These are phyloP conservation scores for Mimas tiliae DNA, from an alignment of 2,888 invertebrate species.

Conservation along the genomic window DNA sequence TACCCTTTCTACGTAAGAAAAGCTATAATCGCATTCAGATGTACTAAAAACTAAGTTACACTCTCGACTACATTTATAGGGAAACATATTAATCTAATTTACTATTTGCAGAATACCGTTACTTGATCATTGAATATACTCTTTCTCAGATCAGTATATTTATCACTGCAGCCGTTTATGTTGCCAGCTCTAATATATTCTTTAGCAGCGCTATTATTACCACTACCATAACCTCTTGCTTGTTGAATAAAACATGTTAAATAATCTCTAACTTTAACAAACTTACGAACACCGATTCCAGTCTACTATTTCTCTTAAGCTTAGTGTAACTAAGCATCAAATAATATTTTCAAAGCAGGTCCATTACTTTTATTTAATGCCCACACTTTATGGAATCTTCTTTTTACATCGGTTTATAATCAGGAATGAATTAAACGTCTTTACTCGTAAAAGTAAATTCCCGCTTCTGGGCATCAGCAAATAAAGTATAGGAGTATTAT, in stretches of 20 bases:
- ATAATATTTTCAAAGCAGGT: neutral
- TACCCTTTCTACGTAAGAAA: slow-evolving; percentile 46
- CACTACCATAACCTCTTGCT: slow-evolving; percentile 2
- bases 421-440: too few species aligned
- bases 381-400: neutral
- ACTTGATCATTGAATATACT: too few species aligned
- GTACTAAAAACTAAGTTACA: neutral
- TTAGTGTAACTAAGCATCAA: neutral
- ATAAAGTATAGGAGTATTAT: too few species aligned
- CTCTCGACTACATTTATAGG: neutral
- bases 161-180: neutral
- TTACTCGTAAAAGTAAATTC: too few species aligned
- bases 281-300: neutral
- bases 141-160: neutral
- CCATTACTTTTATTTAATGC: neutral
- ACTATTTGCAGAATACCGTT: neutral
- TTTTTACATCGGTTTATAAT: neutral
- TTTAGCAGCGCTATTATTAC: neutral
- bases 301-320: slow-evolving; percentile 2
- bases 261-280: neutral
- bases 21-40: slow-evolving; percentile 38
- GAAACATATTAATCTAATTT: neutral
- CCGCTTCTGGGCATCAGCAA: too few species aligned
- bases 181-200: neutral
- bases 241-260: neutral